phyloP scores from a whole-genome alignment of 2,797 vertebrate genomes.

The Micromesistius poutassou region DNA sequence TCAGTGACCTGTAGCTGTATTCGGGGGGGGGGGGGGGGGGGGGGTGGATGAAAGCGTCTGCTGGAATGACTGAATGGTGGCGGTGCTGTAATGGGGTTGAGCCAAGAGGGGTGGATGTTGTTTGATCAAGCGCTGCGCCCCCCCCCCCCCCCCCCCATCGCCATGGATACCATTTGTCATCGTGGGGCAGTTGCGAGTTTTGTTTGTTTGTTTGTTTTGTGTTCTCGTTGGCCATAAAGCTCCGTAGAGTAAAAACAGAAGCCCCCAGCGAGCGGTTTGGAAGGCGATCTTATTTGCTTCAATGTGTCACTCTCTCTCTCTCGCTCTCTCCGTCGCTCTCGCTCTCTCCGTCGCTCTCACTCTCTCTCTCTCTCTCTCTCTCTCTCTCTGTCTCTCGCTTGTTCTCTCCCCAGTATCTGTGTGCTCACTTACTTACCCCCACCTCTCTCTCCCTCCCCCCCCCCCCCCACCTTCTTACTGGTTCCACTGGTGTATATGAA shows the following conservation, averaged over 20 bases:
- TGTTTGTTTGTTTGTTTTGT: background rate
- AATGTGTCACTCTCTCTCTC: slow-evolving; percentile 2
- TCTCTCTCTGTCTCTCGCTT: slow-evolving; percentile 7
- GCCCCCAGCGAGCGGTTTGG: background rate
- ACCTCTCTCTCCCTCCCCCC: background rate
- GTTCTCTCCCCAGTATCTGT: background rate
- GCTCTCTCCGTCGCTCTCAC: background rate
- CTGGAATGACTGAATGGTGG: background rate
- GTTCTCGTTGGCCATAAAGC: background rate
- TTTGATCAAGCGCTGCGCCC: background rate
- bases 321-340: slow-evolving; percentile 12
- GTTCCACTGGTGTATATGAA: slow-evolving; percentile 70
- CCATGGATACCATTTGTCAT: background rate
- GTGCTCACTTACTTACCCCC: background rate
- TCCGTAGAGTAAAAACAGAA: background rate
- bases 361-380: slow-evolving; percentile 15
- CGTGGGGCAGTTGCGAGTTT: background rate
- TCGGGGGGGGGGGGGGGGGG: too few species aligned
- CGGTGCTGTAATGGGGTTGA: too few species aligned
- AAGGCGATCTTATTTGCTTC: background rate
- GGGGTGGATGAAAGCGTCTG: background rate
- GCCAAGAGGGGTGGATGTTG: background rate
- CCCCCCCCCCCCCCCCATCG: background rate
- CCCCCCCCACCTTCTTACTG: slow-evolving; percentile 30
- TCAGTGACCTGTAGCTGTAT: too few species aligned